A percentile compares a stretch with the other conserved stretches of the same genome.
Conservation (phyloP, 2,113 vertebrate genomes). For the Neolamprologus ventralis region DNA sequence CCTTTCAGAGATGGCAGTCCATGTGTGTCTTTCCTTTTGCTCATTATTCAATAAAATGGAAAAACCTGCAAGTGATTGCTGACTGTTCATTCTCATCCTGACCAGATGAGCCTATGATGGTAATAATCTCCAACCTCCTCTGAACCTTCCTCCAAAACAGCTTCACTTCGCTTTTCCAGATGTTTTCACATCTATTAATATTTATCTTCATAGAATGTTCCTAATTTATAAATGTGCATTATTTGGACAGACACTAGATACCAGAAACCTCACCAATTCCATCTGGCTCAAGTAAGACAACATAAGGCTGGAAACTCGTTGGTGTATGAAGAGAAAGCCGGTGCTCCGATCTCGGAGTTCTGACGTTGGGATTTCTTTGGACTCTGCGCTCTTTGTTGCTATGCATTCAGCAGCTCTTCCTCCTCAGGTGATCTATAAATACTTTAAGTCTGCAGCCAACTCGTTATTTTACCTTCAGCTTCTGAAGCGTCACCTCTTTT, state of each 20-base stretch:
- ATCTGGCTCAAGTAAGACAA: not conserved
- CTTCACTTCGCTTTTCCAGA: not conserved
- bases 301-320: not conserved
- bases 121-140: not conserved
- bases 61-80: not conserved
- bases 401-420: not conserved
- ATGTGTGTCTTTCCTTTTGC: not conserved
- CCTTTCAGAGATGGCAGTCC: not conserved
- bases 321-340: not conserved
- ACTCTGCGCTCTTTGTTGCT: not conserved
- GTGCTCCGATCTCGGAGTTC: not conserved
- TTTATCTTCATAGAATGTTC: not conserved
- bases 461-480: not conserved
- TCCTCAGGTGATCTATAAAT: constrained; percentile 11
- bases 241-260: not conserved
- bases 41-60: not conserved
- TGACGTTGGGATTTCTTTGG: not conserved
- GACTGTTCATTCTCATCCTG: not conserved
- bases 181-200: not conserved
- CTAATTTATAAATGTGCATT: not conserved
- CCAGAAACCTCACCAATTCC: not conserved
- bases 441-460: not conserved
- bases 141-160: not conserved
- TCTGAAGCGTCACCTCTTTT: not conserved
- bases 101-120: not conserved